A percentile compares a stretch with the other conserved stretches of the same genome.
These are phyloP conservation scores for Psilopogon haemacephalus DNA, from an alignment of 2,113 vertebrate species.

Conservation along the genomic window DNA sequence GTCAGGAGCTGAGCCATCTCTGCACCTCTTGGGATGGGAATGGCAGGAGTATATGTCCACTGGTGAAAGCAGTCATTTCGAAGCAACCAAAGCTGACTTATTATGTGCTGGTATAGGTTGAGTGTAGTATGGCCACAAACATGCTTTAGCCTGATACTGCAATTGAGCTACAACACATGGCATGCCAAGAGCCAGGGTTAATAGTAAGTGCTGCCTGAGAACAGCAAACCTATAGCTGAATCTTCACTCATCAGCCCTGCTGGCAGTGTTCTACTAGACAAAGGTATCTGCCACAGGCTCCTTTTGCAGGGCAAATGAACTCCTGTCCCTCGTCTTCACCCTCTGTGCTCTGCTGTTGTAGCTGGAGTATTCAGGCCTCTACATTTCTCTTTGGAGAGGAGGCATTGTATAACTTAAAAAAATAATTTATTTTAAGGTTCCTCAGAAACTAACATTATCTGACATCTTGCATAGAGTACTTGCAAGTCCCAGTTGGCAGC, in stretches of 20 bases:
- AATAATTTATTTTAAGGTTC: not conserved
- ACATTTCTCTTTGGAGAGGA: not conserved
- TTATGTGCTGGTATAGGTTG: not conserved
- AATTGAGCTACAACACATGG: not conserved
- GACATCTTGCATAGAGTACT: not conserved
- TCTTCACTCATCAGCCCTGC: not conserved
- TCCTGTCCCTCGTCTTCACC: not conserved
- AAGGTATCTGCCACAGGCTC: not conserved
- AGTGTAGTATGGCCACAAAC: not conserved
- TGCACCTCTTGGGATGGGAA: not conserved
- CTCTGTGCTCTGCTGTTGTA: not conserved
- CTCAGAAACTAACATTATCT: not conserved
- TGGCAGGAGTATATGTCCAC: not conserved
- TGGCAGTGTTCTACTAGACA: not conserved
- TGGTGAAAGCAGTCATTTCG: not conserved
- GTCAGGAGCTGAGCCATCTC: not conserved
- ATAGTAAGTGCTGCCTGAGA: not conserved
- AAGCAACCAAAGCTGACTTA: not conserved
- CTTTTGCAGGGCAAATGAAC: not conserved
- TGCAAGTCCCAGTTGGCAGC: not conserved
- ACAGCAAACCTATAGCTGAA: not conserved
- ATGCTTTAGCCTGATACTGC: not conserved
- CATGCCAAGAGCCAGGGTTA: not conserved
- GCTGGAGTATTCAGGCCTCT: not conserved
- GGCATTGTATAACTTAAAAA: not conserved